These are phyloP conservation scores for Seladonia tumulorum DNA, from an alignment of 2,888 invertebrate species.

Conservation along the genomic window DNA sequence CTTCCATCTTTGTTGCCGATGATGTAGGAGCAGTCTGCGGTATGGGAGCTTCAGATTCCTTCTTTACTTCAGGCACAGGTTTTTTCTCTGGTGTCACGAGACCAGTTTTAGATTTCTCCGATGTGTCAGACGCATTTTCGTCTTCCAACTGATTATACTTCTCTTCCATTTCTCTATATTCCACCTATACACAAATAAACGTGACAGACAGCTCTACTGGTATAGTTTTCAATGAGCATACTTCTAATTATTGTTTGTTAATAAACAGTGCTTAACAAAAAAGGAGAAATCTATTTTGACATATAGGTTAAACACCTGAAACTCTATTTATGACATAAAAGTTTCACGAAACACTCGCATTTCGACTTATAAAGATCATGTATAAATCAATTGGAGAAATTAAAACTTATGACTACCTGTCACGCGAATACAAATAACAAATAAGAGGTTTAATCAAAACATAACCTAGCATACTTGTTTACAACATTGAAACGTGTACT, in stretches of 20 bases:
- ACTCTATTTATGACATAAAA: slow-evolving; percentile 50
- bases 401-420: background rate
- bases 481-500: background rate
- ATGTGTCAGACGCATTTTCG: slow-evolving; percentile 87
- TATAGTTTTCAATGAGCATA: background rate
- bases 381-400: background rate
- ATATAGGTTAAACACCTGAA: slow-evolving; percentile 41
- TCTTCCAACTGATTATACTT: slow-evolving; percentile 87
- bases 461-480: slow-evolving; percentile 58
- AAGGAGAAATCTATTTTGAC: slow-evolving; percentile 3
- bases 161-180: slow-evolving; percentile 89
- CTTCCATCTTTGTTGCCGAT: slow-evolving; percentile 84
- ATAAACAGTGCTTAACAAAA: background rate
- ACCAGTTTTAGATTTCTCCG: slow-evolving; percentile 87
- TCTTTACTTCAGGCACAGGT: slow-evolving; percentile 83
- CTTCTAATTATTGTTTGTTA: background rate
- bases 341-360: slow-evolving; percentile 30
- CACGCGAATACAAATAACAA: slow-evolving; percentile 1
- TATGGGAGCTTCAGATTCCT: slow-evolving; percentile 85
- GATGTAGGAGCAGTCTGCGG: slow-evolving; percentile 85
- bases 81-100: slow-evolving; percentile 82
- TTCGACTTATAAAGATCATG: background rate
- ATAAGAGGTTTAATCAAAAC: slow-evolving; percentile 52
- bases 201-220: background rate
- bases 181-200: slow-evolving; percentile 84